A percentile compares a stretch with the other conserved stretches of the same genome.
Evolutionary conservation across 2,113 vertebrate genomes (phyloP).

Genomic region (Perca schrenkii): DNA sequence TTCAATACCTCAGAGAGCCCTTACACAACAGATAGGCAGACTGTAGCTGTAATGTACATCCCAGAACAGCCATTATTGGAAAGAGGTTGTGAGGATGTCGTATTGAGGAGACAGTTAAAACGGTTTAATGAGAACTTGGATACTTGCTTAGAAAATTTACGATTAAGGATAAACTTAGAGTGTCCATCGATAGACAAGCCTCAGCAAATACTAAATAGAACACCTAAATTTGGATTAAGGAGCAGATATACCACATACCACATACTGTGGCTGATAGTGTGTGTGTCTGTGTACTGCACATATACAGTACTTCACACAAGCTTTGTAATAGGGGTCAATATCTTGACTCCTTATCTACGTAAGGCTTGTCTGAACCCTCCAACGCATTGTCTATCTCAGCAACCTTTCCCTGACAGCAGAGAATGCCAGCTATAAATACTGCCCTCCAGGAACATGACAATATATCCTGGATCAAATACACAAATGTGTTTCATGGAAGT

Average conservation of each 20-base stretch:
- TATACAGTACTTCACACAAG: conserved; percentile 30
- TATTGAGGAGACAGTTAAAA: conserved; percentile 76
- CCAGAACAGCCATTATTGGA: conserved; percentile 75
- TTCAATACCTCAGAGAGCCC: conserved; percentile 79
- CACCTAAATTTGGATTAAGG: conserved; percentile 77
- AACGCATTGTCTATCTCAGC: conserved; percentile 71
- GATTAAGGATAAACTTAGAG: conserved; percentile 67
- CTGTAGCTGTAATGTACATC: conserved; percentile 76
- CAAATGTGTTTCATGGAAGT: conserved; percentile 80
- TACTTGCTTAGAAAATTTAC: conserved; percentile 77
- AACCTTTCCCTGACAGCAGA: conserved; percentile 78
- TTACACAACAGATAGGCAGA: conserved; percentile 75
- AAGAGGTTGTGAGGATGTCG: conserved; percentile 68
- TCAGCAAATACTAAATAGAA: conserved; percentile 69
- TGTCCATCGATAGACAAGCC: conserved; percentile 55
- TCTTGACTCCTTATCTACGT: conserved; percentile 53
- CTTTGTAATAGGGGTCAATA: conserved; percentile 54
- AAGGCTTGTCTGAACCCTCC: conserved; percentile 64
- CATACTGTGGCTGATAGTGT: conserved; percentile 18
- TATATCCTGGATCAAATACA: conserved; percentile 80
- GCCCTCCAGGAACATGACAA: conserved; percentile 56
- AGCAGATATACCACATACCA: conserved; percentile 36
- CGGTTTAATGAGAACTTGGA: conserved; percentile 75
- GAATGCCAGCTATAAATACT: conserved; percentile 78
- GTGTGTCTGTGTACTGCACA: conserved; percentile 33